Evolutionary conservation across 2,888 invertebrate species (phyloP).

Genomic region (Sphaerophoria rueppellii): DNA sequence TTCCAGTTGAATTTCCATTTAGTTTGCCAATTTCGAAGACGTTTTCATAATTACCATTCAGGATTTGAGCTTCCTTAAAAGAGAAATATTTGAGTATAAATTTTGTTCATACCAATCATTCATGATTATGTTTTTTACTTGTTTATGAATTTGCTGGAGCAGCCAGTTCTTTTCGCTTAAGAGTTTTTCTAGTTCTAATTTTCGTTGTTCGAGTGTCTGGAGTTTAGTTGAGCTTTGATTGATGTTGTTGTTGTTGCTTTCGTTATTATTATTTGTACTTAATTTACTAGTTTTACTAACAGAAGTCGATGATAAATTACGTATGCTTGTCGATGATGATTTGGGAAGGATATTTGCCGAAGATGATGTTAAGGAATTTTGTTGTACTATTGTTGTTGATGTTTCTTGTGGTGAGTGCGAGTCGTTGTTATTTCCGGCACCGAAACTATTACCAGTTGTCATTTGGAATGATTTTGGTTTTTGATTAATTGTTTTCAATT

Average conservation of each 20-base stretch:
- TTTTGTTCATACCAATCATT: too few species aligned
- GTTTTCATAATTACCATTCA: conserved; percentile 80
- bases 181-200: conserved; percentile 79
- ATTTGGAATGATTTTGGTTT: conserved; percentile 50
- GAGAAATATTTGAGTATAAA: not conserved
- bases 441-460: conserved; percentile 61
- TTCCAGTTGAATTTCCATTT: not conserved
- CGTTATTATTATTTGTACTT: conserved; percentile 72
- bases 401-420: conserved; percentile 20
- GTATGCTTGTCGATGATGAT: conserved; percentile 48
- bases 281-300: conserved; percentile 46
- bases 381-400: conserved; percentile 30
- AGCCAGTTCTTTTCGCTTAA: conserved; percentile 81
- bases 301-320: conserved; percentile 39
- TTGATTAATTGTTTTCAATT: conserved; percentile 14
- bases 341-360: conserved; percentile 39
- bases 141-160: conserved; percentile 81
- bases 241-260: conserved; percentile 62
- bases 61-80: conserved; percentile 78
- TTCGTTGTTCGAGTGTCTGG: conserved; percentile 79
- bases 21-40: conserved; percentile 76
- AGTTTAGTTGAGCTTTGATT: conserved; percentile 72
- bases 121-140: conserved; percentile 47
- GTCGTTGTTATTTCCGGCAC: conserved; percentile 14
- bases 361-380: conserved; percentile 50